Evolutionary conservation across 2,888 invertebrate genomes (phyloP).

Genomic region (Hoplodrina ambigua): DNA sequence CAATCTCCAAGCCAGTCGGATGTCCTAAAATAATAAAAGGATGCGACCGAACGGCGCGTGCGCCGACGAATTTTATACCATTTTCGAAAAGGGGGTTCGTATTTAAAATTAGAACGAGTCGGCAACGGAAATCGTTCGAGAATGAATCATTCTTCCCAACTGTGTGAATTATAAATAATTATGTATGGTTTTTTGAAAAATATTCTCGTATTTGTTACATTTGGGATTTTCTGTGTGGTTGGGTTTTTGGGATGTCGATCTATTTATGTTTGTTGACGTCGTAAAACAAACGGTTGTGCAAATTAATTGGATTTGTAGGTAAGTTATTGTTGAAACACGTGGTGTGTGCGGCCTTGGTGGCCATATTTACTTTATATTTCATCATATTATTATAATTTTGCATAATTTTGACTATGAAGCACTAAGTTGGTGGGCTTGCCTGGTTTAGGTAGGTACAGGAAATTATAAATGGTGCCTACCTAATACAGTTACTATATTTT

Average conservation of each 20-base stretch:
- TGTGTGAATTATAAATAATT: conserved; percentile 53
- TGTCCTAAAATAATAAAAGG: conserved; percentile 87
- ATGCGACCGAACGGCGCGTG: conserved; percentile 73
- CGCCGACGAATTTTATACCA: conserved; percentile 86
- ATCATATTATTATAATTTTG: no score
- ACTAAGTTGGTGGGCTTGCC: no score
- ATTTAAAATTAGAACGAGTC: conserved; percentile 87
- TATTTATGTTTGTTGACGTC: conserved; percentile 25
- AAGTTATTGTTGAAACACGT: not conserved
- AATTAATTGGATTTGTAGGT: not conserved
- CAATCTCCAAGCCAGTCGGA: conserved; percentile 69
- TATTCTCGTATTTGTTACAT: conserved; percentile 26
- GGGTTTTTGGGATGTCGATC: conserved; percentile 20
- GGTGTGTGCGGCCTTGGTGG: not conserved
- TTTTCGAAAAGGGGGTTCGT: conserved; percentile 85
- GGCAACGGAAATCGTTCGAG: conserved; percentile 85
- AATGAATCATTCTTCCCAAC: conserved; percentile 80
- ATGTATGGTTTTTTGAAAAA: conserved; percentile 20
- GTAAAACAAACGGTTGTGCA: conserved; percentile 7
- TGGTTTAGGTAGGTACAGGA: no score
- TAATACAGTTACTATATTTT: no score
- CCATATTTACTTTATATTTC: not conserved
- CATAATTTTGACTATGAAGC: no score
- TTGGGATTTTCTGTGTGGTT: conserved; percentile 42
- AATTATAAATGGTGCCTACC: no score